Conservation (phyloP, 2,113 vertebrate genomes). For the Myanophis thanlyinensis region DNA sequence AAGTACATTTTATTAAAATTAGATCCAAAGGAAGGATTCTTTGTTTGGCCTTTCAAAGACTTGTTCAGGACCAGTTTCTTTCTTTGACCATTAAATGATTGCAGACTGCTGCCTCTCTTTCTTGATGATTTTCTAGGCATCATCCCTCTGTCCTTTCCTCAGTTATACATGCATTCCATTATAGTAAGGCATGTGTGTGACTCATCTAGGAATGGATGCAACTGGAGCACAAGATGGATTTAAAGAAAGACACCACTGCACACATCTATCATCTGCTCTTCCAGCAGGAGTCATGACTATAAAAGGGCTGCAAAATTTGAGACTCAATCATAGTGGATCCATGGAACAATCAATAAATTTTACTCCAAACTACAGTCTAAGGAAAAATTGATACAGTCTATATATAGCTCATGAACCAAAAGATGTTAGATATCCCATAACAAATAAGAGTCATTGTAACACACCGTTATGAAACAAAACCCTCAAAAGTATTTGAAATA, state of each 20-base stretch:
- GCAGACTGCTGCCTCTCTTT: background rate
- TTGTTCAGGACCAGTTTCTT: background rate
- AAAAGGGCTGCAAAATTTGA: too few relatives aligned
- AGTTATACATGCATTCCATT: background rate
- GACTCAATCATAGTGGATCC: background rate
- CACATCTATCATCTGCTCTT: background rate
- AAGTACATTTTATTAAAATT: too few relatives aligned
- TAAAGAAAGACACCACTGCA: background rate
- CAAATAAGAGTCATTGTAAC: background rate
- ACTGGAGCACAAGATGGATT: background rate
- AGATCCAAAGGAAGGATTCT: too few relatives aligned
- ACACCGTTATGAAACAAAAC: background rate
- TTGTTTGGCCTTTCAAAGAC: too few relatives aligned
- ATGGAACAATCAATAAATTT: background rate
- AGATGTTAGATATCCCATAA: background rate
- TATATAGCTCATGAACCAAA: background rate
- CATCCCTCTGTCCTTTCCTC: background rate
- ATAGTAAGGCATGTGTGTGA: background rate
- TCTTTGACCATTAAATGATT: background rate
- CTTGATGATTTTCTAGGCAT: background rate
- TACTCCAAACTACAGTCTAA: background rate
- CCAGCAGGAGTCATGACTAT: background rate
- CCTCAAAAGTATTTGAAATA: background rate
- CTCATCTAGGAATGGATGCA: background rate
- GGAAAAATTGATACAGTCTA: background rate